These are phyloP conservation scores for Conus canariensis DNA, from an alignment of 2,888 invertebrate species.

Conservation along the genomic window DNA sequence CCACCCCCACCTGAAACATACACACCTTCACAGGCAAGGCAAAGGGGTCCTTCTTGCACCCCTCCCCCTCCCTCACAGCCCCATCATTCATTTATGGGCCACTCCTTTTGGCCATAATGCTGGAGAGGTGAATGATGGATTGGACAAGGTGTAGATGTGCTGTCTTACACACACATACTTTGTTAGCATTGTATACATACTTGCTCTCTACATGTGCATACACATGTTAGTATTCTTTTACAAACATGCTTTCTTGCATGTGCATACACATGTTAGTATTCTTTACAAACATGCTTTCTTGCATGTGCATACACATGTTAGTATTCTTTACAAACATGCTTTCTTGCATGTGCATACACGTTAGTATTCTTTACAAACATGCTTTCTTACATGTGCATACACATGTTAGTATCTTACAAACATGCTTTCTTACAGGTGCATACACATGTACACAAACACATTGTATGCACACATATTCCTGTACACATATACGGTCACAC, in stretches of 20 bases:
- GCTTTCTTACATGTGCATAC: background rate
- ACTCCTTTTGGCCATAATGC: no score
- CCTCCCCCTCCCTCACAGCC: no score
- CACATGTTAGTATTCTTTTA: background rate
- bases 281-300: background rate
- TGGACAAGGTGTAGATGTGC: background rate
- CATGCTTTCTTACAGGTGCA: background rate
- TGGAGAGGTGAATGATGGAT: no score
- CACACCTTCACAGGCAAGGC: no score
- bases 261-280: background rate
- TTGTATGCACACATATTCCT: background rate
- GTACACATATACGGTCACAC: background rate
- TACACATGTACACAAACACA: background rate
- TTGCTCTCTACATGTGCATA: background rate
- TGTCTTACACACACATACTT: background rate
- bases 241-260: background rate
- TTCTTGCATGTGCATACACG: background rate
- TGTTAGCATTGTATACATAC: background rate
- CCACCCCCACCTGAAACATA: no score
- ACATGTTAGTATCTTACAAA: background rate
- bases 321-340: background rate
- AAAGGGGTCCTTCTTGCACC: no score
- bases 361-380: background rate
- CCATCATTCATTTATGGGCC: no score
- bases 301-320: background rate